Percentiles rank a stretch among this genome's conserved stretches.
phyloP scores from a whole-genome alignment of 2,797 vertebrate genomes.

The Morus bassanus region DNA sequence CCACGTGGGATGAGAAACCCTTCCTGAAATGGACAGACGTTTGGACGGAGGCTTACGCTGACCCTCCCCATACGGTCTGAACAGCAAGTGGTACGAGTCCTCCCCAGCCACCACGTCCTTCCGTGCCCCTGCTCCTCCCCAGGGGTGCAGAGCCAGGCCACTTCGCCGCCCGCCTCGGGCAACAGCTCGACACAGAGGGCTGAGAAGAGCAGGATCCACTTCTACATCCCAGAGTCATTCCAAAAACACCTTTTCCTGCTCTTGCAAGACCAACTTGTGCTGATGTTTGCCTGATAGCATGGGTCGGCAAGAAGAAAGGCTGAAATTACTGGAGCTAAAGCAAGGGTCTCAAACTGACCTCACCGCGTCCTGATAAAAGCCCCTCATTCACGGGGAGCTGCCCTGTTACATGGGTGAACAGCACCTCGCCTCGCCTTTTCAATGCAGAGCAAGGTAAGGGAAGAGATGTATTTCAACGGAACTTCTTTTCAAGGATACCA shows the following conservation, averaged over 20 bases:
- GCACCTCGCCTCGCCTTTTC: neutral
- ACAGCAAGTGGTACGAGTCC: neutral
- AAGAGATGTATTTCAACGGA: rapidly evolving
- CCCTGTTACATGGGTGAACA: rapidly evolving
- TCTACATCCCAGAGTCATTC: rapidly evolving
- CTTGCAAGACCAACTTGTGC: neutral
- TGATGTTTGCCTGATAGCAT: rapidly evolving
- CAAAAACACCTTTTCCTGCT: neutral
- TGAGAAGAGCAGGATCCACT: neutral
- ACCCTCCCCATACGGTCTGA: neutral
- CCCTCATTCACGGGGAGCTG: neutral
- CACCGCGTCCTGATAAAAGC: rapidly evolving
- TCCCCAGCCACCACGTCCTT: neutral
- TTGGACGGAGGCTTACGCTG: neutral
- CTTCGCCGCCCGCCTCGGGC: neutral
- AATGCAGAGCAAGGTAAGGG: neutral
- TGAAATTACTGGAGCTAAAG: neutral
- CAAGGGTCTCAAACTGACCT: neutral
- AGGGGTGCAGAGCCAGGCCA: neutral
- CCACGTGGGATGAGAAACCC: neutral
- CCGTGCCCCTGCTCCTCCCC: neutral
- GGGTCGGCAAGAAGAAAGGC: neutral
- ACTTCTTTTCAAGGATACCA: too few relatives aligned
- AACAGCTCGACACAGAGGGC: rapidly evolving
- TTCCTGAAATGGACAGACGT: rapidly evolving